Conservation (phyloP, 2,113 vertebrate genomes). For the Scopus umbretta region DNA sequence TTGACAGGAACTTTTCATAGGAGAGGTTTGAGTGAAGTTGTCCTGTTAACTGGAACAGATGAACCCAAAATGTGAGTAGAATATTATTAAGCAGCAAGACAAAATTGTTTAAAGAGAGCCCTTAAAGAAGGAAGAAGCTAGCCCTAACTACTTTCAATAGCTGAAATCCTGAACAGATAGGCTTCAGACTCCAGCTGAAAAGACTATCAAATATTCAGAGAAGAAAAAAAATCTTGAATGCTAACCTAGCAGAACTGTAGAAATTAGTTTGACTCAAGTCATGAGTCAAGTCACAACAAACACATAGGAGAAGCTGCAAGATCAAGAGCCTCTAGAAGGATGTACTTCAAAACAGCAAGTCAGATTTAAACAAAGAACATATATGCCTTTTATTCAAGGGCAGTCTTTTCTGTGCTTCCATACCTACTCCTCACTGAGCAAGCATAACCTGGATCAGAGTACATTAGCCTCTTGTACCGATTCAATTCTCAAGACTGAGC, state of each 20-base stretch:
- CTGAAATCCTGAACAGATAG: background rate
- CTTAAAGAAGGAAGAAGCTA: background rate
- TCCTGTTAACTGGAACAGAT: background rate
- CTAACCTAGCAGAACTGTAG: background rate
- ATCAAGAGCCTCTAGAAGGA: background rate
- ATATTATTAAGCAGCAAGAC: background rate
- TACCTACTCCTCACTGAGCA: fast-evolving
- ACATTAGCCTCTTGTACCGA: background rate
- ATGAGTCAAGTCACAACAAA: background rate
- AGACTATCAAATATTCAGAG: background rate
- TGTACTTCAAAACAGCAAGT: background rate
- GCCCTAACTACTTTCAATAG: background rate
- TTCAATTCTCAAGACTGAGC: background rate
- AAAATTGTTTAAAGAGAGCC: background rate
- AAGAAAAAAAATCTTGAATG: background rate
- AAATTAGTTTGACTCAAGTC: background rate
- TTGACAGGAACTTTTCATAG: background rate
- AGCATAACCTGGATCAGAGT: background rate
- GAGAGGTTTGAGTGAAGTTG: background rate
- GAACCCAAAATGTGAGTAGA: background rate
- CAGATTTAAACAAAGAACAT: background rate
- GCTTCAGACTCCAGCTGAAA: background rate
- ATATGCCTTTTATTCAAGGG: background rate
- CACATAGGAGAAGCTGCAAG: background rate
- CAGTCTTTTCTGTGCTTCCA: background rate